phyloP scores from a whole-genome alignment of 2,888 invertebrate genomes.

The Himalopsyche anomala region DNA sequence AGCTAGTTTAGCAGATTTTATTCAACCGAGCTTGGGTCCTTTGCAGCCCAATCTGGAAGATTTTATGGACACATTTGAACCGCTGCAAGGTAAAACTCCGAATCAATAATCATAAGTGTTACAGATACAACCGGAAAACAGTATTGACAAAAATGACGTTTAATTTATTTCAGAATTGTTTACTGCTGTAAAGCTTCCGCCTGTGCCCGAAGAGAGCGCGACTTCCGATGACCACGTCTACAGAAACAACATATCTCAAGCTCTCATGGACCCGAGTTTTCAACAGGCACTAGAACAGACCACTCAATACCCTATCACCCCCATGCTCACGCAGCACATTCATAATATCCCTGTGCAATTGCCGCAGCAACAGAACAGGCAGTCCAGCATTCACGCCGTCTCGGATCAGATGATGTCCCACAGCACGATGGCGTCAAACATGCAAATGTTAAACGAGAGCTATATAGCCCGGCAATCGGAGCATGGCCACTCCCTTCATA shows the following conservation, averaged over 20 bases:
- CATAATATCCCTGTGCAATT: conserved; percentile 71
- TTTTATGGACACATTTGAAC: conserved; percentile 94
- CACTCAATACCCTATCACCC: conserved; percentile 69
- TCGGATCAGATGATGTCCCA: conserved; percentile 60
- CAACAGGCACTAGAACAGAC: conserved; percentile 71
- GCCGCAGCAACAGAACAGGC: conserved; percentile 67
- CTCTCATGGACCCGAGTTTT: conserved; percentile 60
- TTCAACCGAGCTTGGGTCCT: conserved; percentile 98
- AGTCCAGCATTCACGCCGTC: conserved; percentile 68
- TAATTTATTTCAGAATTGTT: conserved; percentile 74
- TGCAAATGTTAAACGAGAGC: conserved; percentile 48
- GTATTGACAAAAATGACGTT: conserved; percentile 6
- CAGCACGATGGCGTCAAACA: conserved; percentile 47
- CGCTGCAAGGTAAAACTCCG: conserved; percentile 81
- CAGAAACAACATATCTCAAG: conserved; percentile 58
- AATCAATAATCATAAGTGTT: no score
- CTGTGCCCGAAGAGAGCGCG: conserved; percentile 78
- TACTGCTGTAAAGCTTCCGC: conserved; percentile 76
- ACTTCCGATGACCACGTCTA: conserved; percentile 61
- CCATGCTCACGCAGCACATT: conserved; percentile 70
- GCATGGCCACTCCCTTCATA: neutral
- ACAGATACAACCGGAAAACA: neutral
- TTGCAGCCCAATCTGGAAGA: conserved; percentile 97
- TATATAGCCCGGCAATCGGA: conserved; percentile 18
- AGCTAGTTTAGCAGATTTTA: conserved; percentile 95